A percentile compares a stretch with the other conserved stretches of the same genome.
Evolutionary conservation across 1,140 invertebrate genomes (phyloP).

Genomic region (Ceratitis capitata): DNA sequence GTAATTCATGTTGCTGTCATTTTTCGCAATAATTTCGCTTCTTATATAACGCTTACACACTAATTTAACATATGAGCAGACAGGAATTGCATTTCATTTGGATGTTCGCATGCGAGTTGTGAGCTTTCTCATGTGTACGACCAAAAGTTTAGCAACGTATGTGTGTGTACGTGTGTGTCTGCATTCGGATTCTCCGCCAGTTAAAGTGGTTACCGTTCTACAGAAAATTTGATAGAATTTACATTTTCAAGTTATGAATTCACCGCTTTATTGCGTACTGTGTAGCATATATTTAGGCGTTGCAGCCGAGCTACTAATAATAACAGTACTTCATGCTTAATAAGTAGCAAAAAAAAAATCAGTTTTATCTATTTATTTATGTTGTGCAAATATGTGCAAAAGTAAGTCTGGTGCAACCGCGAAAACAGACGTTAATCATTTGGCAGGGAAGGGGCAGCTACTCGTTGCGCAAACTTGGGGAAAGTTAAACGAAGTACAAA

Average conservation of each 20-base stretch:
- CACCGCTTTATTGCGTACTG: not conserved
- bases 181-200: not conserved
- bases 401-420: not conserved
- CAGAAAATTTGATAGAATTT: conserved; percentile 5
- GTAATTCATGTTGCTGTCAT: not conserved
- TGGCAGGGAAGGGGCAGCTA: not conserved
- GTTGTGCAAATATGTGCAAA: not conserved
- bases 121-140: not conserved
- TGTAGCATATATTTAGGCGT: not conserved
- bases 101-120: not conserved
- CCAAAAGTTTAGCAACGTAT: not conserved
- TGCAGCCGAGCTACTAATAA: not conserved
- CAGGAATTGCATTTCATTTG: conserved; percentile 16
- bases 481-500: conserved; percentile 22
- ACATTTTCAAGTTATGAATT: conserved; percentile 28
- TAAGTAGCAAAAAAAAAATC: conserved; percentile 15
- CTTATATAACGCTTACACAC: not conserved
- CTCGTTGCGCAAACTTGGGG: not conserved
- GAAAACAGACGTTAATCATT: not conserved
- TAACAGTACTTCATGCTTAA: conserved; percentile 16
- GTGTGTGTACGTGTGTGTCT: not conserved
- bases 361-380: not conserved
- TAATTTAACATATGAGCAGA: conserved; percentile 21
- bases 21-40: not conserved
- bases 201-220: not conserved